Evolutionary conservation across 2,797 vertebrate genomes (phyloP), one percentile per base, ranked within the genome.

Genomic region (Arnoldichthys spilopterus): DNA sequence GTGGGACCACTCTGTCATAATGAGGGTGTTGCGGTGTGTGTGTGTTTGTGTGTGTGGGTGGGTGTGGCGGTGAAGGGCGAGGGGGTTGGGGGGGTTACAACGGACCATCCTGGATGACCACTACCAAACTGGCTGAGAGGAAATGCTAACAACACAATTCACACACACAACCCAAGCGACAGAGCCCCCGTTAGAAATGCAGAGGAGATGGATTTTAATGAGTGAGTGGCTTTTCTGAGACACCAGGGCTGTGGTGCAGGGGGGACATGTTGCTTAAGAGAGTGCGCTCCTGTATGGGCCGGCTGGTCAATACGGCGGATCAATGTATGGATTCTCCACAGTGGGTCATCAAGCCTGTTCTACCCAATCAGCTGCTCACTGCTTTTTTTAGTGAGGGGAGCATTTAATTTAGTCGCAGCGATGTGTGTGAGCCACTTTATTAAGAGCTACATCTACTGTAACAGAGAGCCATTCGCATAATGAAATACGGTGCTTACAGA

Each of bases 321-420:
- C 90, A 78, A 90, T 92, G 75, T 85, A 88, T 84, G 69, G 90
- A 92, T 90, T 80, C 70, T 53, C 62, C 77, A 83, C 87, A 86
- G 73, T 82, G 77, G 76, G 63, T 81, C 86, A 86, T 90, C 84
- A 86, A 85, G 77, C 77, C 63, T 70, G 78, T 81, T 83, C 69
- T 54, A 63, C 87, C 83, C 81, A 77, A 76, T 91, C 85, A 87
- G 80, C 80, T 79, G 74, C 83, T 78, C 12, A 13, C 43, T 28
- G 40, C 59, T 85, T 62, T 78, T 84, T 80, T 82, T 74, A 49
- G 84, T 72, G 73, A 77, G n/a, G 26, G 77, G 81, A 86, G 89
- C 76, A 88, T 88, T 71, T 76, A 84, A 85, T 79, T 83, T 77
- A 85, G 68, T 76, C 51, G 54, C 11, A 77, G 56, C 71, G 68